Evolutionary conservation across 2,888 invertebrate genomes (phyloP).

Genomic region (Drosophila bunnanda): DNA sequence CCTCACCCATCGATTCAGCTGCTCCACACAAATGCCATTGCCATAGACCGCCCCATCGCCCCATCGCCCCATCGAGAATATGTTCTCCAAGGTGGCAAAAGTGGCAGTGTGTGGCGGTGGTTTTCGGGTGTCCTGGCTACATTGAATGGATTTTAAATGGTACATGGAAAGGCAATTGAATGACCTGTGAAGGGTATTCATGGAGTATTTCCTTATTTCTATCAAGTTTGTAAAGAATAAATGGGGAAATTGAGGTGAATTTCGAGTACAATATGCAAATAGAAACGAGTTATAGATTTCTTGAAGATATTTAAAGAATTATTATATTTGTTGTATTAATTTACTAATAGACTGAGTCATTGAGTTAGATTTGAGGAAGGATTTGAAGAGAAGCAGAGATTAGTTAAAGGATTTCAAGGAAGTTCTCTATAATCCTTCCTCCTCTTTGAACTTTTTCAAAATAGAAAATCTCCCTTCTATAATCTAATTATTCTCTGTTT

Average conservation of each 20-base stretch:
- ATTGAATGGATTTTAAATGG: constrained; percentile 69
- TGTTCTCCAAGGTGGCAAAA: constrained; percentile 53
- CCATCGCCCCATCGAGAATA: constrained; percentile 27
- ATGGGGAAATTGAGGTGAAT: not conserved
- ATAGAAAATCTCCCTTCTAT: too few relatives aligned
- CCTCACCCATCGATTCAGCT: constrained; percentile 24
- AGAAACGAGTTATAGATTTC: not conserved
- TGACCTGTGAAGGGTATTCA: constrained; percentile 24
- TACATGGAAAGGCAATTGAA: constrained; percentile 75
- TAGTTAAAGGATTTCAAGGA: too few relatives aligned
- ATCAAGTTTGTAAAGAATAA: not conserved
- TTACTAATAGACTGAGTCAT: too few relatives aligned
- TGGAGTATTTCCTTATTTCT: not conserved
- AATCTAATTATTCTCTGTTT: too few relatives aligned
- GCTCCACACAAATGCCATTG: not conserved
- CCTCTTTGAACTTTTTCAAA: too few relatives aligned
- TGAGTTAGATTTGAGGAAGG: too few relatives aligned
- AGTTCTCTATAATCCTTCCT: too few relatives aligned
- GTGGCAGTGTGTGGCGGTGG: constrained; percentile 43
- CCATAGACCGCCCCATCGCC: constrained; percentile 3
- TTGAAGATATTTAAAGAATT: not conserved
- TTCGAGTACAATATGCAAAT: not conserved
- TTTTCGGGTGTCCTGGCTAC: constrained; percentile 55
- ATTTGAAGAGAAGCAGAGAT: too few relatives aligned
- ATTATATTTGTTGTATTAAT: too few relatives aligned